Percentiles rank a stretch among this genome's conserved stretches.
These are phyloP conservation scores for Monochamus alternatus DNA, from an alignment of 2,888 invertebrate genomes.

Conservation along the genomic window DNA sequence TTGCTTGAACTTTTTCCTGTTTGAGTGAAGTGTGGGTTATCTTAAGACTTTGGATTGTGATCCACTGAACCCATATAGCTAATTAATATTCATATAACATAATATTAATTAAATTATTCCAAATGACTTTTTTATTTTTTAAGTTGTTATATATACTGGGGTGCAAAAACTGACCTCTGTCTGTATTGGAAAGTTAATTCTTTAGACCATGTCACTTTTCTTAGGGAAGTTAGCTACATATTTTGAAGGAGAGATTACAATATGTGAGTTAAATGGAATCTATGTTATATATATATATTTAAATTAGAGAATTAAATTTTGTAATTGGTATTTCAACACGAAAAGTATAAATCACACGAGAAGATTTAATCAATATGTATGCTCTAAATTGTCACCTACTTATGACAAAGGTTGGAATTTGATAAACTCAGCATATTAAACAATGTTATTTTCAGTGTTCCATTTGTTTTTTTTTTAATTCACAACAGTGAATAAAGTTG, in stretches of 20 bases:
- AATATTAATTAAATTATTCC: slow-evolving; percentile 59
- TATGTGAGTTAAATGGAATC: not conserved
- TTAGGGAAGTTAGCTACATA: slow-evolving; percentile 8
- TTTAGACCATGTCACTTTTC: slow-evolving; percentile 19
- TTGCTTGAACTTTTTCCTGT: slow-evolving; percentile 79
- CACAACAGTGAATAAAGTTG: slow-evolving; percentile 33
- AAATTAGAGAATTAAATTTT: not conserved
- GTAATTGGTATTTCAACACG: not conserved
- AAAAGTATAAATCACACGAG: not conserved
- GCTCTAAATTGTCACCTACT: slow-evolving; percentile 3
- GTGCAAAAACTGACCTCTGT: slow-evolving; percentile 25
- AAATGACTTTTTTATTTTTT: slow-evolving; percentile 47
- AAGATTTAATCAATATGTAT: not conserved
- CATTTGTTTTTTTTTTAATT: slow-evolving; percentile 23
- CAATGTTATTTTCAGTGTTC: slow-evolving; percentile 31
- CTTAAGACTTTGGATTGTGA: slow-evolving; percentile 51
- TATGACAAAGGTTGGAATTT: slow-evolving; percentile 23
- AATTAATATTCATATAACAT: slow-evolving; percentile 58
- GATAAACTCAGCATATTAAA: slow-evolving; percentile 34
- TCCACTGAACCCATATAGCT: slow-evolving; percentile 57
- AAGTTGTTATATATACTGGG: slow-evolving; percentile 38
- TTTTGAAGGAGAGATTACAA: not conserved
- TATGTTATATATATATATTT: not conserved
- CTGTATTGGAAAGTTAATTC: slow-evolving; percentile 16
- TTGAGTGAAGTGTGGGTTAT: slow-evolving; percentile 53